phyloP scores from a whole-genome alignment of 2,888 invertebrate genomes.

The Chouioia cunea region DNA sequence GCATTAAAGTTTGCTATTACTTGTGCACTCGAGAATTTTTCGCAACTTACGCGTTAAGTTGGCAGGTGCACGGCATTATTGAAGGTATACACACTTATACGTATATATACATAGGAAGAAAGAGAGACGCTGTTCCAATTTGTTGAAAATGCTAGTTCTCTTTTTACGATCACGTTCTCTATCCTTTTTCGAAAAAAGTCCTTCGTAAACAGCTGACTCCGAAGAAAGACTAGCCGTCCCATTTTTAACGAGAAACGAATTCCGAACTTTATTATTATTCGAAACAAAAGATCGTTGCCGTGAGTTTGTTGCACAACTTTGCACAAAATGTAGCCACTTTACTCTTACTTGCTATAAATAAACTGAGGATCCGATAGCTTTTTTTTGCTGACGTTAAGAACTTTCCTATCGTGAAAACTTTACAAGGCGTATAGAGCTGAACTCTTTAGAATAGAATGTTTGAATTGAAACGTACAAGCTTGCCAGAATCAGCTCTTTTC shows the following conservation, averaged over 20 bases:
- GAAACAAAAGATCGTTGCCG: constrained; percentile 8
- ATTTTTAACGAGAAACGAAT: constrained; percentile 28
- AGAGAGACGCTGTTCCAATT: too few relatives aligned
- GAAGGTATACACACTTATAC: neutral
- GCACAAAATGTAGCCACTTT: constrained; percentile 5
- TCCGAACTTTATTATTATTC: constrained; percentile 11
- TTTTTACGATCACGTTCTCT: constrained; percentile 5
- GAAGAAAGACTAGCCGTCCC: neutral
- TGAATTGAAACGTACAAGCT: too few relatives aligned
- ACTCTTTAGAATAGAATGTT: neutral
- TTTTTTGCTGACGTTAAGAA: constrained; percentile 14
- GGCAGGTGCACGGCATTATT: too few relatives aligned
- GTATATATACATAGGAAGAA: constrained; percentile 19
- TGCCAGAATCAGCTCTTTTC: neutral
- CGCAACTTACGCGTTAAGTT: neutral
- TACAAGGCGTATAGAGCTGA: neutral
- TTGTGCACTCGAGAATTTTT: constrained; percentile 4
- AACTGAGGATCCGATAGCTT: constrained; percentile 32
- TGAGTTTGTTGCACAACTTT: too few relatives aligned
- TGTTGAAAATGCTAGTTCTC: constrained; percentile 13
- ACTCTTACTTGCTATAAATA: constrained; percentile 13
- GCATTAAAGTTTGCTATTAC: too few relatives aligned
- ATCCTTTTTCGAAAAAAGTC: constrained; percentile 4
- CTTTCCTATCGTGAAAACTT: neutral
- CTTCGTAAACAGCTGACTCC: too few relatives aligned